Evolutionary conservation across 2,113 vertebrate species (phyloP).

Genomic region (Callocephalon fimbriatum): DNA sequence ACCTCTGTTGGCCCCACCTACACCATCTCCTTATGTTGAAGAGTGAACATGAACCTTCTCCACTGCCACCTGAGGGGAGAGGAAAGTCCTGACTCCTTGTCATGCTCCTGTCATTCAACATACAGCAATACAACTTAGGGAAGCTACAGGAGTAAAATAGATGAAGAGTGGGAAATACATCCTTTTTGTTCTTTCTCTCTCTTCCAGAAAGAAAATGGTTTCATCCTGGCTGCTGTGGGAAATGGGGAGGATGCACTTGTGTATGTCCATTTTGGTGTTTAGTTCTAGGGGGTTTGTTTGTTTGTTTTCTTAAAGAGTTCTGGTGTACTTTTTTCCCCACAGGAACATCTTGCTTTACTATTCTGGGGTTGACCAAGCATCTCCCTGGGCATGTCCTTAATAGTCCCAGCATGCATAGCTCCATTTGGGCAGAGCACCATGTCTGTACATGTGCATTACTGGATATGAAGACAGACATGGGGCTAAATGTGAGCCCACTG

Average conservation of each 20-base stretch:
- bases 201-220: background rate
- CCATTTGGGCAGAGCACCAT: background rate
- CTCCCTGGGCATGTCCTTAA: no score
- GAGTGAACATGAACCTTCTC: background rate
- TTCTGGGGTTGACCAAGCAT: background rate
- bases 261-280: background rate
- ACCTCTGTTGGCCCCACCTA: background rate
- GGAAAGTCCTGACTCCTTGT: background rate
- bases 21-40: background rate
- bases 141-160: background rate
- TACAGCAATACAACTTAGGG: background rate
- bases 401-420: background rate
- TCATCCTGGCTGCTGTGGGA: background rate
- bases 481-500: background rate
- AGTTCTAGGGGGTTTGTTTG: background rate
- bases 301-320: background rate
- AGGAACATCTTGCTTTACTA: background rate
- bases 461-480: background rate
- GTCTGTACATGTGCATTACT: rapidly evolving
- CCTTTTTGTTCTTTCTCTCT: background rate
- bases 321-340: background rate
- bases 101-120: background rate
- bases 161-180: background rate
- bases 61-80: background rate
- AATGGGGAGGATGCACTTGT: background rate